phyloP scores from a whole-genome alignment of 2,113 vertebrate species.

The Carassius carassius region DNA sequence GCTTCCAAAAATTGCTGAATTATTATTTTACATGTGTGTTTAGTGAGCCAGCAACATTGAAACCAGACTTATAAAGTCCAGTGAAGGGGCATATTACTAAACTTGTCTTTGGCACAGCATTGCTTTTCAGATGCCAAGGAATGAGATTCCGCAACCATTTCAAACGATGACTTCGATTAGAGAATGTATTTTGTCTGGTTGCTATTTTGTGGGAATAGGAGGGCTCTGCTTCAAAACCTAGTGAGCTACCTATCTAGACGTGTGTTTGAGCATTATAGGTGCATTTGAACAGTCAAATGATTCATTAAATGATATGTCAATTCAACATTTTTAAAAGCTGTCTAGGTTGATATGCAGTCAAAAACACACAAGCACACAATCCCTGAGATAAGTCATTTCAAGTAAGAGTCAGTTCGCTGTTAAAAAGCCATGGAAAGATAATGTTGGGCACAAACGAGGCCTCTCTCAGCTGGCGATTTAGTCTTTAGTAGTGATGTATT shows the following conservation, averaged over 20 bases:
- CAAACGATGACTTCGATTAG: not conserved
- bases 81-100: not conserved
- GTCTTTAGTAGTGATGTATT: constrained; percentile 67
- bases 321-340: not conserved
- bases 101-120: not conserved
- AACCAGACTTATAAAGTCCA: constrained; percentile 66
- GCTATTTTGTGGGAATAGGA: not conserved
- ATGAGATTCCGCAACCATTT: not conserved
- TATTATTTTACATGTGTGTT: constrained; percentile 62
- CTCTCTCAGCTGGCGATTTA: constrained; percentile 61
- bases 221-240: too few species aligned
- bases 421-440: constrained; percentile 51
- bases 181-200: not conserved
- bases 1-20: constrained; percentile 63
- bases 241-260: not conserved
- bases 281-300: not conserved
- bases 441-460: constrained; percentile 48
- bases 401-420: constrained; percentile 47
- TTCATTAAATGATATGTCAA: not conserved
- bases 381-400: not conserved
- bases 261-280: not conserved
- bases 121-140: not conserved
- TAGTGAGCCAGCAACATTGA: constrained; percentile 56
- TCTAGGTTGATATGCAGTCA: not conserved
- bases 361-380: not conserved